Conservation (phyloP, 2,113 vertebrate species). For the Ammodytes dubius region DNA sequence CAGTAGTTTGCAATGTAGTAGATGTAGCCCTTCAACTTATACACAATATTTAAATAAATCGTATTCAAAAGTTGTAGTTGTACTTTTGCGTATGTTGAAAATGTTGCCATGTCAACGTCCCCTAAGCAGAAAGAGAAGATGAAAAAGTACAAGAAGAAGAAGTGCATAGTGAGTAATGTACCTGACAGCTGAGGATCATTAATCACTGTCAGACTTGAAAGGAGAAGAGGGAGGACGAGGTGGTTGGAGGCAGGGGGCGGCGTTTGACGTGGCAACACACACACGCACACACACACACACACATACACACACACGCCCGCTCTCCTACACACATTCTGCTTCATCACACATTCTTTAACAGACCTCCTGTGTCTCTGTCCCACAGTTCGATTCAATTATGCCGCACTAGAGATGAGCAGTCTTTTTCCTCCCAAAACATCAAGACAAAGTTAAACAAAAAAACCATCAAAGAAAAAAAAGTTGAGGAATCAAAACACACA, state of each 20-base stretch:
- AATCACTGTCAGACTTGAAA: slow-evolving; percentile 84
- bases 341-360: slow-evolving; percentile 57
- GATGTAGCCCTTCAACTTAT: no score
- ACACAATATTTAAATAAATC: no score
- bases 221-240: slow-evolving; percentile 53
- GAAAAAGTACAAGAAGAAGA: slow-evolving; percentile 19
- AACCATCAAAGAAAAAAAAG: slow-evolving; percentile 28
- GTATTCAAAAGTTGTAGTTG: no score
- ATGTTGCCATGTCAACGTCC: no score
- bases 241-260: slow-evolving; percentile 43
- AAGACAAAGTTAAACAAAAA: slow-evolving; percentile 29
- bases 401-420: slow-evolving; percentile 34
- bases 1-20: no score
- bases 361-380: slow-evolving; percentile 46
- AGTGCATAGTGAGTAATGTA: slow-evolving; percentile 74
- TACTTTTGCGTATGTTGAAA: no score
- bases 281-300: slow-evolving; percentile 30
- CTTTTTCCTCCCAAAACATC: slow-evolving; percentile 32
- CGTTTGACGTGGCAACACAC: slow-evolving; percentile 59
- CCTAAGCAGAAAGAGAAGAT: background rate
- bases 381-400: slow-evolving; percentile 58
- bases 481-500: slow-evolving; percentile 23
- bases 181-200: slow-evolving; percentile 85
- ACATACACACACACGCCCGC: slow-evolving; percentile 32
- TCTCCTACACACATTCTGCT: slow-evolving; percentile 15